Conservation (phyloP, 2,113 vertebrate genomes). For the Coptodon rendalli region DNA sequence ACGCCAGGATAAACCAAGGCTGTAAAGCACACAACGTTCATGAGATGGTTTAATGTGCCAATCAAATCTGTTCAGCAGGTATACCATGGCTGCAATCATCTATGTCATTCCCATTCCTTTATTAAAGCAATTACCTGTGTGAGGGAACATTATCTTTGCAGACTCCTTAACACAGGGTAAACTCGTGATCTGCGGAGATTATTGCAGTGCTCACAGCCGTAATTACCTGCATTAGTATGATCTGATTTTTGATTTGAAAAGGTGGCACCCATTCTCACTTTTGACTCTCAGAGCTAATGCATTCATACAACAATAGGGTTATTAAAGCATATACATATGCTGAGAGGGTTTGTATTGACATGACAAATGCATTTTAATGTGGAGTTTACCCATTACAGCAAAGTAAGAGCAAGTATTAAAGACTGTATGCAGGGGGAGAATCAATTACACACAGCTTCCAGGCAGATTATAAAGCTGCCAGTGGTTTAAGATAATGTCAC, state of each 20-base stretch:
- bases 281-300: neutral
- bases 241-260: neutral
- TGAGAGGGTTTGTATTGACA: constrained; percentile 24
- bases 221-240: neutral
- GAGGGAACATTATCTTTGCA: neutral
- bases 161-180: neutral
- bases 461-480: constrained; percentile 21
- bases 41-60: neutral
- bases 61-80: neutral
- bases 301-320: neutral
- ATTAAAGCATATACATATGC: neutral
- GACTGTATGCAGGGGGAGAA: constrained; percentile 2
- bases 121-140: neutral
- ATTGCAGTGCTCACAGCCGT: neutral
- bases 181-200: neutral
- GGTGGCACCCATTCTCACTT: neutral
- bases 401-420: constrained; percentile 23
- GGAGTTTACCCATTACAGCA: neutral
- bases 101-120: neutral
- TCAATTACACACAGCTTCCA: constrained; percentile 23
- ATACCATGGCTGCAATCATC: neutral
- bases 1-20: neutral
- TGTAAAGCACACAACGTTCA: neutral
- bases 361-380: constrained; percentile 13
- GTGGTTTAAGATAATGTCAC: constrained; percentile 6